Evolutionary conservation across 2,888 invertebrate species (phyloP), one percentile per base, ranked within the genome.

Genomic region (Agrilus cyanescens): DNA sequence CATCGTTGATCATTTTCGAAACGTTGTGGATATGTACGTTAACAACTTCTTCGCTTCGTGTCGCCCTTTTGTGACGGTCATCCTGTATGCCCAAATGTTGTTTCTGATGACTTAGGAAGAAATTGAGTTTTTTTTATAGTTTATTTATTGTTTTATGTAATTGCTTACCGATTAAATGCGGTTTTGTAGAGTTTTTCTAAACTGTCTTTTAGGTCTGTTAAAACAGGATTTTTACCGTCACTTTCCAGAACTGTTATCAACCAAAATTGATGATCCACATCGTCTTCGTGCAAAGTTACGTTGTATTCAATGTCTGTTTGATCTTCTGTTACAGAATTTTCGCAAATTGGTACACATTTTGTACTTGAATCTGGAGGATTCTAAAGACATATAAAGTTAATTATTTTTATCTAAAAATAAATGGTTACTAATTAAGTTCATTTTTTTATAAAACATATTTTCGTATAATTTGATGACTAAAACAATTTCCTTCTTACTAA

Each of bases 181-280:
- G 80, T 79, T 54, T 81, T 80, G 66, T 88, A 89, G 25, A 88
- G 68, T 54, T 80, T 76, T 2, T 85, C 85, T 46, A 88, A 69
- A 60, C 78, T 78, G 49, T 82, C 71, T 64, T 85, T 85, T 33
- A 88, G 70, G 57, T 82, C 77, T 4, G 66, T 57, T 7, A 74
- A 66, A 32, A 71, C 63, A 25, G 65, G 66, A 50, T 71, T 71
- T 50, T 59, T 61, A 8, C 69, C 71, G 36, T 70, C 67, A 38
- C 72, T 71, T 49, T 69, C 77, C 51, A 86, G 74, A 41, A 86
- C 82, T 1, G 88, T 89, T 30, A 88, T 63, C 41, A 89, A 68
- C 88, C 88, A 89, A 66, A 85, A 89, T 39, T 85, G 74, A 42
- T 78, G 68, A 58, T 82, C 81, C 12, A 78, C 78, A 37, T 61